Conservation (phyloP, 2,113 vertebrate species). For the Ia io region DNA sequence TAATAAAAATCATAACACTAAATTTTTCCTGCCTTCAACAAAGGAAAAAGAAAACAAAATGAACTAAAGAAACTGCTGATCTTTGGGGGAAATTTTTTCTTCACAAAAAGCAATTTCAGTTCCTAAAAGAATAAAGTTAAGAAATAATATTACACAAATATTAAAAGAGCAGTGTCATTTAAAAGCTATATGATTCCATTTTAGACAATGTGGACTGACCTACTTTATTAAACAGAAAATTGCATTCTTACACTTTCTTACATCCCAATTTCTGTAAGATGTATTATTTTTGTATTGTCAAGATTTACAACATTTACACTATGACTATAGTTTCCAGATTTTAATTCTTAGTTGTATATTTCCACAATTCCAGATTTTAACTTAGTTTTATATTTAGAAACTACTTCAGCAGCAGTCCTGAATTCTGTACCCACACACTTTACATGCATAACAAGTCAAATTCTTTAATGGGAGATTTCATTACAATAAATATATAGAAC, state of each 20-base stretch:
- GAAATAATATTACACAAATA: background rate
- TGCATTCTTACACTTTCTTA: background rate
- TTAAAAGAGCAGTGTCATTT: background rate
- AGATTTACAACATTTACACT: background rate
- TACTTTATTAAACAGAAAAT: background rate
- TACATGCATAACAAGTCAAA: background rate
- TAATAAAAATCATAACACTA: background rate
- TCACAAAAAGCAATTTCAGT: constrained; percentile 13
- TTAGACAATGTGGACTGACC: background rate
- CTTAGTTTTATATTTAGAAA: constrained; percentile 12
- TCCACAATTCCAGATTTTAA: constrained; percentile 30
- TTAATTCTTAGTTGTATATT: constrained; percentile 34
- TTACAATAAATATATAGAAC: background rate
- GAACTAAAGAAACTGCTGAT: background rate
- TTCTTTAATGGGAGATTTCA: background rate
- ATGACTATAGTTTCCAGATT: background rate
- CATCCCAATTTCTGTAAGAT: background rate
- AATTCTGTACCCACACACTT: background rate
- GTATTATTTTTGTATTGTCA: background rate
- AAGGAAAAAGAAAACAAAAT: constrained; percentile 11
- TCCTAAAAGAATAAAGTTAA: constrained; percentile 16
- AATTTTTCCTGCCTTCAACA: background rate
- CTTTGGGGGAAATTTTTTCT: background rate
- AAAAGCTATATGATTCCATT: background rate
- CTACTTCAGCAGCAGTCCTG: background rate